Base-by-base conservation (phyloP, 2,888 invertebrate species). In the Aricia artaxerxes region DNA sequence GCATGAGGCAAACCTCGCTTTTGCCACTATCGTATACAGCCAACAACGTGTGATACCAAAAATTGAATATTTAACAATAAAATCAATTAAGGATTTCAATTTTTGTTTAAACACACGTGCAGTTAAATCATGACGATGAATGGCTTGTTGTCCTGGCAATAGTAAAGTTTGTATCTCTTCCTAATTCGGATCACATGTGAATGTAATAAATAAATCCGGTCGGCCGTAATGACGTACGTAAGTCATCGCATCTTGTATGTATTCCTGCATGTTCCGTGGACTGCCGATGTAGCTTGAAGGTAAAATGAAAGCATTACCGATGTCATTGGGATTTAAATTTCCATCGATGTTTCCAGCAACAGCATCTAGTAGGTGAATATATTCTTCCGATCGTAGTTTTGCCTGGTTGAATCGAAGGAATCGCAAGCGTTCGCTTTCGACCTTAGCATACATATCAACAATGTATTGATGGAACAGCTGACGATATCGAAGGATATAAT, bases 261-360 rank as follows among this genome's bases (percentile, higher is more conserved):
- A 83, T 83, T 85, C 49, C 76, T 84, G 83, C 84, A 85, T 84
- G 81, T 85, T 81, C 38, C 84, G 83, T 53, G 84, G 85, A 79
- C 84, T 84, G 72, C 84, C 84, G 16, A 80, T 84, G 78, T 83
- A 84, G 60, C 77, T 79, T 79, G 79, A 78, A 78, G 80, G 79
- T 78, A 76, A 83, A 82, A 80, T 64, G 84, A 78, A 78, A 76
- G 76, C 78, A 75, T 79, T 79, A 75, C 75, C 76, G 78, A 80
- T 78, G 78, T 78, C 75, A 80, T 78, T 64, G 16, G 73, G 77
- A 57, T 77, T 77, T 35, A 35, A 35, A 35, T 35, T 35, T 35
- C 35, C 35, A 2, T 35, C 35, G 35, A 35, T 35, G 2, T 79
- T 79, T 79, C 79, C 80, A 64, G 44, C 75, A 79, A 82, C 73